Conservation (phyloP, 2,113 vertebrate species). For the Ascaphus truei region DNA sequence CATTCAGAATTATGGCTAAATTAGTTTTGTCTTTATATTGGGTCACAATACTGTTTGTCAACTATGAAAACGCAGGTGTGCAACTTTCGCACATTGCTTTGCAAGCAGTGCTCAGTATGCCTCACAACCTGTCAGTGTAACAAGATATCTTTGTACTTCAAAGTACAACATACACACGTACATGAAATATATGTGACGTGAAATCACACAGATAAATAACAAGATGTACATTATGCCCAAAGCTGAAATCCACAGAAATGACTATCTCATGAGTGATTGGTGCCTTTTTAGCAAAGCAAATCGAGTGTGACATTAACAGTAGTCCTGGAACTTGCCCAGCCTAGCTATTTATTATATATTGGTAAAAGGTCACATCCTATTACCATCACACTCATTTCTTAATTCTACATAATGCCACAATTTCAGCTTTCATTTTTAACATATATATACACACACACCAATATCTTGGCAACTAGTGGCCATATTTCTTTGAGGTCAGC, state of each 20-base stretch:
- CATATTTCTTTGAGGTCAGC: slow-evolving; percentile 59
- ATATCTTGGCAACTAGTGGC: slow-evolving; percentile 51
- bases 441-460: slow-evolving; percentile 47
- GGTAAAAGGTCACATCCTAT: slow-evolving; percentile 36
- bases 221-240: slow-evolving; percentile 67
- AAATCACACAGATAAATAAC: slow-evolving; percentile 61
- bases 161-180: slow-evolving; percentile 71
- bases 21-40: slow-evolving; percentile 67
- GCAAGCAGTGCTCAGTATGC: slow-evolving; percentile 80
- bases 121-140: slow-evolving; percentile 68
- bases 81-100: slow-evolving; percentile 67
- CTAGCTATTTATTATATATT: slow-evolving; percentile 17
- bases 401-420: slow-evolving; percentile 44
- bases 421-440: slow-evolving; percentile 46
- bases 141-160: slow-evolving; percentile 71
- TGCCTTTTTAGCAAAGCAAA: slow-evolving; percentile 42
- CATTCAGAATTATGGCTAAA: slow-evolving; percentile 83
- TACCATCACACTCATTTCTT: slow-evolving; percentile 42
- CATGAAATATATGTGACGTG: slow-evolving; percentile 51
- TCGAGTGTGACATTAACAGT: neutral
- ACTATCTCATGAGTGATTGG: slow-evolving; percentile 57
- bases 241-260: slow-evolving; percentile 54
- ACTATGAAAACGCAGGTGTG: slow-evolving; percentile 71
- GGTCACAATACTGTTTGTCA: slow-evolving; percentile 78
- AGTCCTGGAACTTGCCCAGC: slow-evolving; percentile 18